Evolutionary conservation across 2,888 invertebrate species (phyloP), one percentile per base, ranked within the genome.

Genomic region (Hedychridium roseum): DNA sequence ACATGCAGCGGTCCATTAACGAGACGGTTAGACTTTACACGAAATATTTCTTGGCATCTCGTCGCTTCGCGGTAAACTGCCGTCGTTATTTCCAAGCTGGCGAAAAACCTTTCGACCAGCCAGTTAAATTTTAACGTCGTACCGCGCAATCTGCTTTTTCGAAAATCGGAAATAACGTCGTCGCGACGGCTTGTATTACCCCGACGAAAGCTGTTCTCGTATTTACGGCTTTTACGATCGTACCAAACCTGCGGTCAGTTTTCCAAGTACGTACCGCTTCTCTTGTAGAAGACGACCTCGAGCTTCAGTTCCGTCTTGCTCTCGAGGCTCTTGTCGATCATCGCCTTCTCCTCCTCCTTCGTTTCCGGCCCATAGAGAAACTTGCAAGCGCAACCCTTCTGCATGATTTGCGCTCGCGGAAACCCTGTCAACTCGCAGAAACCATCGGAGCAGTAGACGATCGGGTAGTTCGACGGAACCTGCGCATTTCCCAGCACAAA

Each of bases 401-500:
- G 94, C 95, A 95, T 95, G 82, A 96, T 95, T 84, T 95, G 94
- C 60, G 94, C 95, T 71, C 95, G 86, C 64, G 92, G 87, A 83
- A 90, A 94, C 63, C 94, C 94, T 50, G 95, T 94, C 84, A 96
- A 88, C 84, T 95, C 95, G 81, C 94, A 94, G 84, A 95, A 95
- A 51, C 95, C 95, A 84, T 95, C 95, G 52, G 94, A 94, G 83
- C 95, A 95, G 83, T 95, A 95, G 71, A 95, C 95, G 83, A 95
- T 95, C 68, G 95, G 95, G 83, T 93, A 92, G 63, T 88, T 80
- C 70, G 87, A 81, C 53, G 90, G 88, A 71, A 94, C 95, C 82
- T 95, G 95, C 65, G 95, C 95, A 84, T 95, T 95, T 75, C 95
- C 95, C 82, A 95, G 83, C 74, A 95, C 95, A 82, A 95, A 95